Evolutionary conservation across 2,888 invertebrate genomes (phyloP), one percentile per base, ranked within the genome.

Genomic region (Dasysyrphus tricinctus): DNA sequence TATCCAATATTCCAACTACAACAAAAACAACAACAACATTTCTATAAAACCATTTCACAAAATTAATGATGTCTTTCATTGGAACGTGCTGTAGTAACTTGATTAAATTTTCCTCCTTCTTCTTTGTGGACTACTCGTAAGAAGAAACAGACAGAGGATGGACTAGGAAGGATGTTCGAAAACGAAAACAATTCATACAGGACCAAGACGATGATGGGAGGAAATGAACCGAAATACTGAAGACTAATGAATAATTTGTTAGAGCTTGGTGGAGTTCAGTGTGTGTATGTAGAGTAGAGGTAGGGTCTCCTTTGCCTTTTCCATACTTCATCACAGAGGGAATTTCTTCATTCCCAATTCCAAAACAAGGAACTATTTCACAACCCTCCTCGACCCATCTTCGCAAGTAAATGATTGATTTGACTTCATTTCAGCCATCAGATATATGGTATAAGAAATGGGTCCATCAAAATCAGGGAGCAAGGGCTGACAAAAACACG

Each of bases 31-130:
- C 14, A 37, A 42, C 14, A 42, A 24, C 11, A 54, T 14, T 54
- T 54, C 70, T 73, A 42, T 70, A 32, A 70, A 39, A 42, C 34
- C 42, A 63, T 51, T 34, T 67, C 56, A 61, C 72, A 88, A 84
- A 81, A 88, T 88, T 88, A 88, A 88, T 88, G 88, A 88, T 88
- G 88, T 88, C 84, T 81, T 78, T 88, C 73, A 88, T 75, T 80
- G 80, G 67, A 80, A 88, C 84, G 88, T 88, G 88, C 78, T 78
- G 80, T 75, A 80, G 78, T 88, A 82, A 88, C 84, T 88, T 88
- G 88, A 88, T 88, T 88, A 87, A 87, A 83, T 83, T 87, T 87
- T 3, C 72, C 72, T 86, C 3, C 78, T 86, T 75, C 72, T 79
- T 47, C 16, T 47, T 47, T 47, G 34, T 49, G 32, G 49, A 37